phyloP scores from a whole-genome alignment of 1,140 invertebrate species.

The Magallana ariakensis region DNA sequence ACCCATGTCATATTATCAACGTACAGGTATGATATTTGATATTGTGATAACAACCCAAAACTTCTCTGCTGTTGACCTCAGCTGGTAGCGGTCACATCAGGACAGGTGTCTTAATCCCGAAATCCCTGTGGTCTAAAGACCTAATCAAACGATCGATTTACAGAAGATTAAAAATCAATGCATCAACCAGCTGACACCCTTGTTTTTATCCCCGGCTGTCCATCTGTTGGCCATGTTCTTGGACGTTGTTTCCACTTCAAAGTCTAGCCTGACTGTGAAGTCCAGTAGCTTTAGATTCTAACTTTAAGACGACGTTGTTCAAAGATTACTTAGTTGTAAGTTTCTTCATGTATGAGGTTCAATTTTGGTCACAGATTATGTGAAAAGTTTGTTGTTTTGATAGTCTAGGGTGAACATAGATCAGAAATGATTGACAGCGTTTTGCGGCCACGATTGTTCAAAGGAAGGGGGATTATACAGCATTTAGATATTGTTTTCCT shows the following conservation, averaged over 20 bases:
- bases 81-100: not conserved
- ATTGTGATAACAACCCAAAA: too few species aligned
- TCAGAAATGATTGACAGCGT: not conserved
- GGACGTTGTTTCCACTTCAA: not conserved
- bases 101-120: not conserved
- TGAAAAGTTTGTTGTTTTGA: not conserved
- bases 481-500: not conserved
- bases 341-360: not conserved
- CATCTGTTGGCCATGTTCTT: not conserved
- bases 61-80: too few species aligned
- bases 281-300: not conserved
- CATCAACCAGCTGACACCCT: constrained; percentile 19
- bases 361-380: not conserved
- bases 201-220: not conserved
- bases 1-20: too few species aligned
- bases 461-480: not conserved
- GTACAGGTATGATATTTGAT: too few species aligned
- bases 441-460: not conserved
- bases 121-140: not conserved
- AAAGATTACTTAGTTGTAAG: not conserved
- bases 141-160: not conserved
- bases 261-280: not conserved
- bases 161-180: constrained; percentile 20
- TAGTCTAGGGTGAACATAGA: not conserved
- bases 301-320: not conserved